phyloP scores from a whole-genome alignment of 2,888 invertebrate species.

The Heteromurus nitidus region DNA sequence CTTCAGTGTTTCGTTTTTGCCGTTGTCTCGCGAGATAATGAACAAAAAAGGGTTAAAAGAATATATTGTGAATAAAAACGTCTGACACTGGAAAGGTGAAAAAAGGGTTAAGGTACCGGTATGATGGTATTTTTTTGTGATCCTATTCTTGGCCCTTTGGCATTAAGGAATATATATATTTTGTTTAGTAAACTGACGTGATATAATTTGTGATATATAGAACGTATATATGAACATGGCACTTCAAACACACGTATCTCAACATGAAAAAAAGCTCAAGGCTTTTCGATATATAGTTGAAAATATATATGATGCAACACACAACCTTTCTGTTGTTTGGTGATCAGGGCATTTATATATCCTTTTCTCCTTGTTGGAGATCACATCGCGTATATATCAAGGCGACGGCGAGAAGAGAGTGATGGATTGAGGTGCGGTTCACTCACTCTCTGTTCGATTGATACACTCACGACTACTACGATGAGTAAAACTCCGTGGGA shows the following conservation, averaged over 20 bases:
- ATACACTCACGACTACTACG: background rate
- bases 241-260: conserved; percentile 29
- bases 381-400: conserved; percentile 35
- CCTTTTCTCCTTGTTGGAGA: conserved; percentile 44
- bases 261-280: conserved; percentile 8
- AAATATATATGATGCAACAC: conserved; percentile 18
- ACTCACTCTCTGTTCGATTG: conserved; percentile 16
- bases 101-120: conserved; percentile 64
- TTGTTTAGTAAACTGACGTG: too few species aligned
- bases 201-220: too few species aligned
- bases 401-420: too few species aligned
- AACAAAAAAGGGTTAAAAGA: too few species aligned
- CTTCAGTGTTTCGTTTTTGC: too few species aligned
- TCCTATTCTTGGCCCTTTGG: conserved; percentile 58
- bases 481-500: conserved; percentile 35
- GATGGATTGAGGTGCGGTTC: conserved; percentile 64
- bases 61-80: too few species aligned
- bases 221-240: too few species aligned
- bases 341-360: conserved; percentile 43
- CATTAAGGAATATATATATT: too few species aligned
- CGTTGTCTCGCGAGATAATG: too few species aligned
- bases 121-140: too few species aligned
- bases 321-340: conserved; percentile 3
- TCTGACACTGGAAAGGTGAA: conserved; percentile 55
- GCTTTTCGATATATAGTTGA: background rate